Conservation (phyloP, 2,797 vertebrate species). For the Eidolon dupreanum region DNA sequence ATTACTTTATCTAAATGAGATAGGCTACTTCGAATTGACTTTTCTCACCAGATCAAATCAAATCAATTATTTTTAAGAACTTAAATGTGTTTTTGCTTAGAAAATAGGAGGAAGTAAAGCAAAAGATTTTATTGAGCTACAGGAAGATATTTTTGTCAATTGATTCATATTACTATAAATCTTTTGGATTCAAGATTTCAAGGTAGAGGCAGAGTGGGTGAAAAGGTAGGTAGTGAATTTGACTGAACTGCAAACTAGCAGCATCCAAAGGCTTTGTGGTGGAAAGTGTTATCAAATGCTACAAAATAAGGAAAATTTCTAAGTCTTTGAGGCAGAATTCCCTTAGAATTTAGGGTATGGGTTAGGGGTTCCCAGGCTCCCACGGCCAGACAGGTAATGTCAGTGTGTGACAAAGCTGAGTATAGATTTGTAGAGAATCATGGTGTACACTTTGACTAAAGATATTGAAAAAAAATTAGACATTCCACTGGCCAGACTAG, state of each 20-base stretch:
- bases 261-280: not conserved
- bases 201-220: not conserved
- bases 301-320: not conserved
- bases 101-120: conserved; percentile 30
- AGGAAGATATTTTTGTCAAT: conserved; percentile 8
- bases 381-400: not conserved
- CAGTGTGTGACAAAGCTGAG: not conserved
- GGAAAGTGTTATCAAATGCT: not conserved
- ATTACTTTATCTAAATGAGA: conserved; percentile 48
- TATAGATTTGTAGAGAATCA: not conserved
- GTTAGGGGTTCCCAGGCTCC: not conserved
- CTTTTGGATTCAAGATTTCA: conserved; percentile 27
- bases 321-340: not conserved
- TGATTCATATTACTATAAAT: not conserved
- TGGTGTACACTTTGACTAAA: not conserved
- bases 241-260: not conserved
- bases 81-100: conserved; percentile 1
- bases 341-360: not conserved
- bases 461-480: not conserved
- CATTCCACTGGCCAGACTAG: not conserved
- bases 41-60: conserved; percentile 39
- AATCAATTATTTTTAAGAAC: conserved; percentile 52
- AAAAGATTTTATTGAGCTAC: conserved; percentile 44
- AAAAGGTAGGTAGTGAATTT: not conserved
- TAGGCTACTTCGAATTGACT: not conserved